Evolutionary conservation across 2,888 invertebrate genomes (phyloP).

Genomic region (Miltochrista miniata): DNA sequence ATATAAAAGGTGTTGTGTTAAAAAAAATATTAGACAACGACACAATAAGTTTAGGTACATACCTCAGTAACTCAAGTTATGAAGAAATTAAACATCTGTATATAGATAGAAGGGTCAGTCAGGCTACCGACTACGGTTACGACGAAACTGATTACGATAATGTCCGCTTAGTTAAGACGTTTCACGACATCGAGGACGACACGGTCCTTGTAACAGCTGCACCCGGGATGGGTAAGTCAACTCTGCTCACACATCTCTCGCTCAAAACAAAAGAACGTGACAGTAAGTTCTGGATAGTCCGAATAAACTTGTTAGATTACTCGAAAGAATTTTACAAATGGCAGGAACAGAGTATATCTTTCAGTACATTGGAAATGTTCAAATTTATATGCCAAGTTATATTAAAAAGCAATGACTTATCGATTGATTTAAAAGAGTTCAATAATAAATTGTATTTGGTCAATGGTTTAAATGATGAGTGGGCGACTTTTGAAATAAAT

Average conservation of each 20-base stretch:
- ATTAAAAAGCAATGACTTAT: no score
- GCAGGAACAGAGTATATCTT: not conserved
- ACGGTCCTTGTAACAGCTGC: not conserved
- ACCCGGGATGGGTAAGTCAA: constrained; percentile 22
- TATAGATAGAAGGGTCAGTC: constrained; percentile 7
- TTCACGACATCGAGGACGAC: not conserved
- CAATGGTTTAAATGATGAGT: not conserved
- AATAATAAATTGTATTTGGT: no score
- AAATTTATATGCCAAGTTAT: not conserved
- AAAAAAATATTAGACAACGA: constrained; percentile 11
- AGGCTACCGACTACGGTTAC: not conserved
- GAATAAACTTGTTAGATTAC: constrained; percentile 1
- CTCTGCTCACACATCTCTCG: constrained; percentile 10
- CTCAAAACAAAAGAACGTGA: not conserved
- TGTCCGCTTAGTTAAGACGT: constrained; percentile 7
- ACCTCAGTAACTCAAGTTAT: constrained; percentile 5
- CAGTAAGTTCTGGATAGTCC: not conserved
- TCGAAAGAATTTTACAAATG: not conserved
- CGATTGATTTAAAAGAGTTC: no score
- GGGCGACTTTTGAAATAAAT: not conserved
- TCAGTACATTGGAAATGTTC: not conserved
- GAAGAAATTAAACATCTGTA: constrained; percentile 19
- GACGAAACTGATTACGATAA: constrained; percentile 1
- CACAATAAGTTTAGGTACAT: constrained; percentile 11
- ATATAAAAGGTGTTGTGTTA: constrained; percentile 12